Conservation (phyloP, 2,888 invertebrate species). For the Trissoscelio sp. region DNA sequence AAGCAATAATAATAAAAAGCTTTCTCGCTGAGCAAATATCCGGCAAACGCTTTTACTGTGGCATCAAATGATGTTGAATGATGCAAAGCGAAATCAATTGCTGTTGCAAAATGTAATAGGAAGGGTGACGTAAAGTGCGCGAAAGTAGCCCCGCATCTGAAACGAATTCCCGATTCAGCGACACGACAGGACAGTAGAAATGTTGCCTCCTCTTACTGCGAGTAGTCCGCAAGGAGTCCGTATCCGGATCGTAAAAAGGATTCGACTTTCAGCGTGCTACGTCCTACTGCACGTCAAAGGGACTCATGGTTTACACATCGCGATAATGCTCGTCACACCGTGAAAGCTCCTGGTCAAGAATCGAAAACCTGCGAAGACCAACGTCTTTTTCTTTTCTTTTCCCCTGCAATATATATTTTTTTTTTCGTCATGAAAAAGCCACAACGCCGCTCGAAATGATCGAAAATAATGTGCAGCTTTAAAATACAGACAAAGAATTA, state of each 20-base stretch:
- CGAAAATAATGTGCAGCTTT: conserved; percentile 25
- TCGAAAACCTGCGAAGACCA: conserved; percentile 59
- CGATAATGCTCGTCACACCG: conserved; percentile 75
- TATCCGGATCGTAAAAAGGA: conserved; percentile 71
- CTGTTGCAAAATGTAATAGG: conserved; percentile 66
- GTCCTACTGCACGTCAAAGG: conserved; percentile 71
- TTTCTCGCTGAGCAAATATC: conserved; percentile 34
- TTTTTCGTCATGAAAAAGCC: not conserved
- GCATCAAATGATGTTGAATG: conserved; percentile 49
- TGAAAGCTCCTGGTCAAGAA: conserved; percentile 74
- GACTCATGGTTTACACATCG: conserved; percentile 81
- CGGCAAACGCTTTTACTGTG: conserved; percentile 50
- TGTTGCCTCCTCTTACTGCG: conserved; percentile 12
- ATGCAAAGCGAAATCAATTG: conserved; percentile 64
- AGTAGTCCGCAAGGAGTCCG: conserved; percentile 49
- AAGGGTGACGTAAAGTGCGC: conserved; percentile 50
- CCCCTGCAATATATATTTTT: not conserved
- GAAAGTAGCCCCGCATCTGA: conserved; percentile 54
- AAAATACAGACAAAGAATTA: conserved; percentile 10
- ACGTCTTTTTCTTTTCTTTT: conserved; percentile 45
- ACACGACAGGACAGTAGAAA: conserved; percentile 48
- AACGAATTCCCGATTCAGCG: conserved; percentile 62
- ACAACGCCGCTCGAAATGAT: not conserved
- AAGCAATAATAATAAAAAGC: conserved; percentile 27
- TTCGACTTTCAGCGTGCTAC: conserved; percentile 70